These are phyloP conservation scores for Camponotus vicinus DNA, from an alignment of 1,140 invertebrate genomes.

Conservation along the genomic window DNA sequence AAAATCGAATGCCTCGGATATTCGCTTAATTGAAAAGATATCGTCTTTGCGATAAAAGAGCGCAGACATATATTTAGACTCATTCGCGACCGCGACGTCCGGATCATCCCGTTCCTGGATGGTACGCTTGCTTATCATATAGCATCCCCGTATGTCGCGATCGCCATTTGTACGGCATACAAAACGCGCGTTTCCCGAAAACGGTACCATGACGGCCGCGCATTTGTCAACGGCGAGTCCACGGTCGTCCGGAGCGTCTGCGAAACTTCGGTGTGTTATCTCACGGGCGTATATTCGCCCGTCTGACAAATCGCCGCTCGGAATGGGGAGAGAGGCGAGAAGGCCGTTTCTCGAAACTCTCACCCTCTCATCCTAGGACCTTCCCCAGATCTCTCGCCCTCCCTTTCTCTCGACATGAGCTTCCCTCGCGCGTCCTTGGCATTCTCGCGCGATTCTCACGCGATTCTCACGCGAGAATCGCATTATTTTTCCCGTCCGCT, in stretches of 20 bases:
- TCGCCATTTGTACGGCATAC: constrained; percentile 65
- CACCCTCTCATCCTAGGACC: constrained; percentile 28
- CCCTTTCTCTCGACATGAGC: constrained; percentile 6
- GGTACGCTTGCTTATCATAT: constrained; percentile 55
- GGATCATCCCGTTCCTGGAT: constrained; percentile 34
- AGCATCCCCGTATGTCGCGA: constrained; percentile 4
- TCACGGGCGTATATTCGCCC: constrained; percentile 61
- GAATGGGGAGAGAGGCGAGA: not conserved
- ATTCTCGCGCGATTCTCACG: constrained; percentile 55
- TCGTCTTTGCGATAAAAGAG: constrained; percentile 8
- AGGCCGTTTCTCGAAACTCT: constrained; percentile 51
- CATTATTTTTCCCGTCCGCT: constrained; percentile 67
- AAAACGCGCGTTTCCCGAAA: constrained; percentile 57
- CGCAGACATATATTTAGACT: not conserved
- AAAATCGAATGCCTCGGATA: not conserved
- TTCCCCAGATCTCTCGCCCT: not conserved
- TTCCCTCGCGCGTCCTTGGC: constrained; percentile 44
- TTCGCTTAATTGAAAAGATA: constrained; percentile 20
- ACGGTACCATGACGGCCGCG: constrained; percentile 31
- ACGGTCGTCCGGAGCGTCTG: constrained; percentile 65
- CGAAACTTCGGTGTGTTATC: constrained; percentile 75
- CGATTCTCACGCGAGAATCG: constrained; percentile 71
- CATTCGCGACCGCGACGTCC: not conserved
- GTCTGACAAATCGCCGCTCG: constrained; percentile 74
- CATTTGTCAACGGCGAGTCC: constrained; percentile 69